Percentiles rank a stretch among this genome's conserved stretches.
Evolutionary conservation across 1,140 invertebrate genomes (phyloP).

Genomic region (Aphelenchoides avenae): DNA sequence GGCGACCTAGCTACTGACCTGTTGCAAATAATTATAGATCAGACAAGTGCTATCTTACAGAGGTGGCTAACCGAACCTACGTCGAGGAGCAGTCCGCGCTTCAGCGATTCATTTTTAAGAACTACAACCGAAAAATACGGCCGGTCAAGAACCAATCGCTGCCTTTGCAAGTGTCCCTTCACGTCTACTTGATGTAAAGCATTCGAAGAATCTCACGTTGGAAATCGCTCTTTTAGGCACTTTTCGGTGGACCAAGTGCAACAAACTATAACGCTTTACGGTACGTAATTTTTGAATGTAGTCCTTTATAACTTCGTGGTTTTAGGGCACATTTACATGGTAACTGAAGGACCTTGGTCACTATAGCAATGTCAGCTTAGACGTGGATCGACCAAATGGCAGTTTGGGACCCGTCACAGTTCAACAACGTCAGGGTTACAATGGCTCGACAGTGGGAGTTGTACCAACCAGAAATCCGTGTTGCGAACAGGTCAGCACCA

Average conservation of each 20-base stretch:
- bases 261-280: constrained; percentile 51
- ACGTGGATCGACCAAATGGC: constrained; percentile 45
- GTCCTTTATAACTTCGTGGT: too few relatives aligned
- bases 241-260: constrained; percentile 43
- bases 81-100: constrained; percentile 41
- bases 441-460: constrained; percentile 43
- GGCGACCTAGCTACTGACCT: too few relatives aligned
- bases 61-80: constrained; percentile 45
- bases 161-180: constrained; percentile 15
- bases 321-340: constrained; percentile 56
- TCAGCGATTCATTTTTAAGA: constrained; percentile 40
- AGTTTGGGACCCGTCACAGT: constrained; percentile 49
- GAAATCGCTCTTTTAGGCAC: constrained; percentile 41
- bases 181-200: constrained; percentile 16
- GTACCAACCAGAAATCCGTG: constrained; percentile 33
- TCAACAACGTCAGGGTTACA: constrained; percentile 46
- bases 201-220: too few relatives aligned
- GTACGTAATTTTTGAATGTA: too few relatives aligned
- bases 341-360: constrained; percentile 5
- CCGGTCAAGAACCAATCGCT: constrained; percentile 32
- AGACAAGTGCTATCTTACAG: too few relatives aligned
- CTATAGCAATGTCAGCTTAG: constrained; percentile 13
- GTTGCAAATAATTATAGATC: too few relatives aligned
- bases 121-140: constrained; percentile 37
- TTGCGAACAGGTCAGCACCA: constrained; percentile 32